phyloP scores from a whole-genome alignment of 2,113 vertebrate genomes.

The zebrafish (Danio rerio) region DNA sequence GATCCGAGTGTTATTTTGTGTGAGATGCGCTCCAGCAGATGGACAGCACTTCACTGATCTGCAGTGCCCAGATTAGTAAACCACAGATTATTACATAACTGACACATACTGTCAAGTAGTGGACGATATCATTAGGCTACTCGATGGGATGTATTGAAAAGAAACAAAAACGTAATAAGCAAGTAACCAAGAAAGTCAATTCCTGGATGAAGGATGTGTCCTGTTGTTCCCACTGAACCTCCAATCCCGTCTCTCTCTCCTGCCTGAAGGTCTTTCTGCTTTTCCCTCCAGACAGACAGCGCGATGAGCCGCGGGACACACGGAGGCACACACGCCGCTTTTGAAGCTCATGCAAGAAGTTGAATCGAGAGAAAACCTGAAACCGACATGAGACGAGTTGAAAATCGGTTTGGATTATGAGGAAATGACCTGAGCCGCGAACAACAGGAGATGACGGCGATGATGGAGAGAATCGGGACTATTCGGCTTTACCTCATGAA shows the following conservation, averaged over 20 bases:
- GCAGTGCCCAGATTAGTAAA: slow-evolving; percentile 3
- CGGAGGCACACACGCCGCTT: background rate
- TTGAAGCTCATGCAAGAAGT: background rate
- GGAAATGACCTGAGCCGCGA: slow-evolving; percentile 44
- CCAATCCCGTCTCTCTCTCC: slow-evolving; percentile 1
- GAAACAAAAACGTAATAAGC: background rate
- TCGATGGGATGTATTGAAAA: background rate
- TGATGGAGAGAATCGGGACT: slow-evolving; percentile 54
- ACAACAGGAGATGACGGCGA: background rate
- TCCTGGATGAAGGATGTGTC: background rate
- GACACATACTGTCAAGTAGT: background rate
- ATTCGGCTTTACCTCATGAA: slow-evolving; percentile 48
- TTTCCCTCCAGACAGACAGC: slow-evolving; percentile 21
- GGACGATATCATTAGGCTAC: background rate
- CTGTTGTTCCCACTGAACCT: slow-evolving; percentile 8
- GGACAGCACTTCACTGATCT: slow-evolving; percentile 3
- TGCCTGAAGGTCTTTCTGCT: slow-evolving; percentile 7
- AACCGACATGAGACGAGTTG: slow-evolving; percentile 22
- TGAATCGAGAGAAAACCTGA: background rate
- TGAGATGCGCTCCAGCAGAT: background rate
- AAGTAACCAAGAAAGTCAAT: background rate
- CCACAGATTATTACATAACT: background rate
- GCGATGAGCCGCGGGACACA: background rate
- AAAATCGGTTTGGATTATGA: slow-evolving; percentile 51
- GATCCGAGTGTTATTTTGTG: background rate